These are phyloP conservation scores for Tetragonisca angustula DNA, from an alignment of 2,888 invertebrate genomes.

Conservation along the genomic window DNA sequence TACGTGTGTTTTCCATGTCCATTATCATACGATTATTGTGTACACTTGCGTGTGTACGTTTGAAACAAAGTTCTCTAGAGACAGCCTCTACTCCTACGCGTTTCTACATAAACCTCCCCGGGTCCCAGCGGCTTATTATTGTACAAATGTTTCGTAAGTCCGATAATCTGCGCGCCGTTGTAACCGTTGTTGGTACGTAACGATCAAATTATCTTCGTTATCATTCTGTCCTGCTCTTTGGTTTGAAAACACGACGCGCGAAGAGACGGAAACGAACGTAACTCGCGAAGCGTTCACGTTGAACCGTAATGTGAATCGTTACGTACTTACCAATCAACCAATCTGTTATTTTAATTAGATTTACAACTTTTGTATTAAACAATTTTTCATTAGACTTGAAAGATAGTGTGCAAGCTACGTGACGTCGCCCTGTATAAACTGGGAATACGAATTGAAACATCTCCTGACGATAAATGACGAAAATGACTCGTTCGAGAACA, in stretches of 20 bases:
- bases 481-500: too few relatives aligned
- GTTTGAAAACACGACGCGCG: not conserved
- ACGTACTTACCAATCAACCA: not conserved
- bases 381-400: too few relatives aligned
- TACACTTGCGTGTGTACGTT: conserved; percentile 9
- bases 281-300: not conserved
- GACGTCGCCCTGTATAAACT: too few relatives aligned
- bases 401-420: too few relatives aligned
- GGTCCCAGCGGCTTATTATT: conserved; percentile 20
- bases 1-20: conserved; percentile 21
- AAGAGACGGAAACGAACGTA: not conserved
- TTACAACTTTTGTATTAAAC: too few relatives aligned
- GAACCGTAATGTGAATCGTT: not conserved
- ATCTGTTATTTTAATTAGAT: too few relatives aligned
- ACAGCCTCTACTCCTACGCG: conserved; percentile 16
- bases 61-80: conserved; percentile 24
- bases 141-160: conserved; percentile 32
- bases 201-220: conserved; percentile 8
- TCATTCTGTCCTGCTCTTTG: not conserved
- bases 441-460: too few relatives aligned
- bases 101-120: conserved; percentile 8
- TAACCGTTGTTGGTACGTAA: conserved; percentile 8
- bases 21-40: conserved; percentile 34
- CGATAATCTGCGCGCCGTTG: conserved; percentile 9
- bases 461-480: too few relatives aligned